phyloP scores from a whole-genome alignment of 2,888 invertebrate genomes.

The Cheilosia grossa region DNA sequence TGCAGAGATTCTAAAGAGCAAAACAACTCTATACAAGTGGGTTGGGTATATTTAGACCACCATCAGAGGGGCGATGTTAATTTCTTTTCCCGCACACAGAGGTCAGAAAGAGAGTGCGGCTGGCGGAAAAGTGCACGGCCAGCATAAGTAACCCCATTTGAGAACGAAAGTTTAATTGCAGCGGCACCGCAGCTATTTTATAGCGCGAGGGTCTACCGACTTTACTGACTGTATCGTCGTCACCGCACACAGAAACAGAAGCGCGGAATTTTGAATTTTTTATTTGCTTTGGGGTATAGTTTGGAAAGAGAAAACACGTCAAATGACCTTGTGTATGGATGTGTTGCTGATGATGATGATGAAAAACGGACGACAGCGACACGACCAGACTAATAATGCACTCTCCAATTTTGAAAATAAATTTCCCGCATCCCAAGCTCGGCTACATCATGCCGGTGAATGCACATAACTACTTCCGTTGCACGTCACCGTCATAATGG shows the following conservation, averaged over 20 bases:
- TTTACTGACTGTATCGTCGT: neutral
- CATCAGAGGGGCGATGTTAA: conserved; percentile 34
- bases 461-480: conserved; percentile 36
- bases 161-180: conserved; percentile 56
- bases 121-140: conserved; percentile 40
- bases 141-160: conserved; percentile 28
- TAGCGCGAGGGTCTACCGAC: no score
- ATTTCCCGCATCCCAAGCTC: conserved; percentile 25
- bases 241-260: neutral
- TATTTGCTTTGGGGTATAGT: conserved; percentile 7
- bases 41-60: conserved; percentile 29
- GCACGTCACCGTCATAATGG: neutral
- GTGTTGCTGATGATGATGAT: neutral
- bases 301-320: conserved; percentile 8
- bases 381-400: no score
- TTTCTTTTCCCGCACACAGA: conserved; percentile 34
- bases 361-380: conserved; percentile 33
- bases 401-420: conserved; percentile 42
- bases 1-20: neutral
- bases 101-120: conserved; percentile 28
- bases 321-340: conserved; percentile 35
- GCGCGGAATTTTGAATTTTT: conserved; percentile 20
- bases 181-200: conserved; percentile 12
- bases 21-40: neutral
- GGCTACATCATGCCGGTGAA: neutral